phyloP scores from a whole-genome alignment of 2,888 invertebrate species.

The Melanostoma mellinum region DNA sequence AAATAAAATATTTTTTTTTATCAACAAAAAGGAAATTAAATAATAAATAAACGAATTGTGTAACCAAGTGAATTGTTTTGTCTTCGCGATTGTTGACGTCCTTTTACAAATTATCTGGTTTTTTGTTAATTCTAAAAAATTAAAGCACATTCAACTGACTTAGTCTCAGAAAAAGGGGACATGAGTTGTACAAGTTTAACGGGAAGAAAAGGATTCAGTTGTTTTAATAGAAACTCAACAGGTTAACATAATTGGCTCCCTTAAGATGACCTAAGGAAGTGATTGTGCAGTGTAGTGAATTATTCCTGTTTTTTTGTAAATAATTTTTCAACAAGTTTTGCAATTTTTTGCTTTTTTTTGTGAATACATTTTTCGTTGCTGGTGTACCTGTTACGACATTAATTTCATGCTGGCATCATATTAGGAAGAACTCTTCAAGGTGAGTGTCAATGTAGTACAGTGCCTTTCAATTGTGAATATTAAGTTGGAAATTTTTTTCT shows the following conservation, averaged over 20 bases:
- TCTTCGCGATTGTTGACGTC: conserved; percentile 20
- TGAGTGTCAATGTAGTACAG: conserved; percentile 25
- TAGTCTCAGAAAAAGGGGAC: not conserved
- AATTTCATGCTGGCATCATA: conserved; percentile 5
- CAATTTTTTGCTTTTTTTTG: conserved; percentile 2
- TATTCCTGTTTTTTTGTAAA: conserved; percentile 1
- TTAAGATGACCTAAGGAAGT: conserved; percentile 8
- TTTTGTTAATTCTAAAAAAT: not conserved
- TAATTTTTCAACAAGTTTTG: not conserved
- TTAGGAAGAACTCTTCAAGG: conserved; percentile 25
- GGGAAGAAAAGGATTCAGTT: conserved; percentile 10
- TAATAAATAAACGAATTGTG: conserved; percentile 32
- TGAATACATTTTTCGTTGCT: conserved; percentile 2
- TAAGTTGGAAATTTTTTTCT: not conserved
- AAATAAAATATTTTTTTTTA: not conserved
- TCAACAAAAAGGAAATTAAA: conserved; percentile 1
- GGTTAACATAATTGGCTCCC: conserved; percentile 16
- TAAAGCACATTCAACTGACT: no score
- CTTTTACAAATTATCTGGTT: conserved; percentile 10
- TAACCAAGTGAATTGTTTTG: conserved; percentile 34
- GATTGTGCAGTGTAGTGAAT: conserved; percentile 2
- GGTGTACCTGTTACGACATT: conserved; percentile 27
- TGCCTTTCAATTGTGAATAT: conserved; percentile 11
- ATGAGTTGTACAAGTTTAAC: conserved; percentile 7
- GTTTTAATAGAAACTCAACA: conserved; percentile 1